Conservation (phyloP, 2,797 vertebrate species). For the Onychomys leucogaster region DNA sequence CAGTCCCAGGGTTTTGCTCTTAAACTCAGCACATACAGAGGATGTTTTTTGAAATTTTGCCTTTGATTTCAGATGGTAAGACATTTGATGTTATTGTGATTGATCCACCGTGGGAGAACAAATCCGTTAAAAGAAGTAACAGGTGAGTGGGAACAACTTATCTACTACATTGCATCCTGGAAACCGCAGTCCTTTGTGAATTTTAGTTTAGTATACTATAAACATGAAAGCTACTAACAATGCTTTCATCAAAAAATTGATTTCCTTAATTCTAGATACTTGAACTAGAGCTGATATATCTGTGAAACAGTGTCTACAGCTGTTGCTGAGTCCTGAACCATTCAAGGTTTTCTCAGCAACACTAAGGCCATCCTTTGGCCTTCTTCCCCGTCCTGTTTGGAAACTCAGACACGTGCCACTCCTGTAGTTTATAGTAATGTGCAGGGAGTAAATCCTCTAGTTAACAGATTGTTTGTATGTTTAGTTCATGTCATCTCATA, state of each 20-base stretch:
- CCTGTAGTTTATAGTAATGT: background rate
- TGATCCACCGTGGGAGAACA: conserved; percentile 98
- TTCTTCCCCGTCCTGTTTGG: background rate
- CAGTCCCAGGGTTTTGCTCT: conserved; percentile 8
- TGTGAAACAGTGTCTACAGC: background rate
- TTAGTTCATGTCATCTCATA: background rate
- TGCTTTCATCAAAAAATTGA: background rate
- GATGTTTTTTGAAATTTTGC: conserved; percentile 54
- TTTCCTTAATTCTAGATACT: conserved; percentile 36
- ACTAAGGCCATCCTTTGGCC: background rate
- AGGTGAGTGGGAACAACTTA: conserved; percentile 87
- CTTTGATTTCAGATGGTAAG: conserved; percentile 89
- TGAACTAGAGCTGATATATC: background rate
- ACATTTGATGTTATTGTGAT: conserved; percentile 94
- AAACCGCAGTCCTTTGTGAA: background rate
- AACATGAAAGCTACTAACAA: background rate
- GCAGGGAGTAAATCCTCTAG: background rate
- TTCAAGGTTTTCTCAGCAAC: background rate
- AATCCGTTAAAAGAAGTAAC: conserved; percentile 97
- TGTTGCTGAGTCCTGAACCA: background rate
- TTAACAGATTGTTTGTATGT: background rate
- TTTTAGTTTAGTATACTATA: background rate
- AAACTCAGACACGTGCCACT: conserved; percentile 24
- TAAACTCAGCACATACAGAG: conserved; percentile 11
- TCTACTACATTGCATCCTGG: conserved; percentile 2